Percentiles rank a stretch among this genome's conserved stretches.
These are phyloP conservation scores for Rhogogaster chlorosoma DNA, from an alignment of 2,888 invertebrate genomes.

Conservation along the genomic window DNA sequence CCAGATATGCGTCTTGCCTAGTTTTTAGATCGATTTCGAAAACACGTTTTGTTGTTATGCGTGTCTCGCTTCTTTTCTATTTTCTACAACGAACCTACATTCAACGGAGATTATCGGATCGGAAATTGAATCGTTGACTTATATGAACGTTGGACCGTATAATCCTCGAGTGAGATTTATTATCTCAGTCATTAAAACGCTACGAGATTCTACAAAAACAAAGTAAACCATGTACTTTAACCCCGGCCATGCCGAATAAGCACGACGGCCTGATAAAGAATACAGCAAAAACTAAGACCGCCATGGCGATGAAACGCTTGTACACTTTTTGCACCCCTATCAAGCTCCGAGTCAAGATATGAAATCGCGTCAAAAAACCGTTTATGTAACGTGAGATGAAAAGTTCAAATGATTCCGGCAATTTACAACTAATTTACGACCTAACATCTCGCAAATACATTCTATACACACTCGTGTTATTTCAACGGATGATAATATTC, in stretches of 20 bases:
- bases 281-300: neutral
- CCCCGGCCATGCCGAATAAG: neutral
- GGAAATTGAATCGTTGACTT: conserved; percentile 11
- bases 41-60: neutral
- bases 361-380: neutral
- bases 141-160: neutral
- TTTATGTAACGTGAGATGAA: neutral
- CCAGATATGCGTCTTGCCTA: neutral
- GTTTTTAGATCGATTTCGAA: neutral
- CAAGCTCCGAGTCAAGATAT: neutral
- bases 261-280: neutral
- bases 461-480: neutral
- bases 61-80: neutral
- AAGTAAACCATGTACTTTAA: conserved; percentile 19
- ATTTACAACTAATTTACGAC: conserved; percentile 2
- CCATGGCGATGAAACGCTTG: neutral
- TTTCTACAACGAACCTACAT: neutral
- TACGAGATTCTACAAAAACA: neutral
- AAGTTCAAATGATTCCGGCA: neutral
- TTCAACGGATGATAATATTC: neutral
- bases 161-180: neutral
- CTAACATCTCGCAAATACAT: neutral
- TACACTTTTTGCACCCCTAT: neutral
- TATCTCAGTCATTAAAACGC: conserved; percentile 19
- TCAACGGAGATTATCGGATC: neutral